Conservation (phyloP, 2,888 invertebrate species). For the Drosophila setosimentum region DNA sequence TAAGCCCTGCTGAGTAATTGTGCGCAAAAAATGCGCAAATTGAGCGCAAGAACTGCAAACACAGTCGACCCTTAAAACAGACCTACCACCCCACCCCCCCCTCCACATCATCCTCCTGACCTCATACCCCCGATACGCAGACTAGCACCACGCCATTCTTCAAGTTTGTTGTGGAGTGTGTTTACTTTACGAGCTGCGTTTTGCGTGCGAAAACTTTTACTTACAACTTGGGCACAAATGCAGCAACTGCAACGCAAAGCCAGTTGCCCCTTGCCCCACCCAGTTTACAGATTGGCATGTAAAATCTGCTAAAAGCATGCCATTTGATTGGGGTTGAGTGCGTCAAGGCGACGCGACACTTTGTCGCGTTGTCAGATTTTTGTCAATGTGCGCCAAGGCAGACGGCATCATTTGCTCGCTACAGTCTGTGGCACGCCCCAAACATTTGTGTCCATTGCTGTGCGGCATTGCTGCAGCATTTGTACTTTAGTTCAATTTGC, state of each 20-base stretch:
- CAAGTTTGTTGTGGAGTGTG: slow-evolving; percentile 72
- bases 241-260: slow-evolving; percentile 60
- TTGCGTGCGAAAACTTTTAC: slow-evolving; percentile 81
- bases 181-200: slow-evolving; percentile 80
- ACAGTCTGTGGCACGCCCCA: slow-evolving; percentile 39
- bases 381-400: slow-evolving; percentile 58
- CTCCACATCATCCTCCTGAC: background rate
- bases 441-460: slow-evolving; percentile 16
- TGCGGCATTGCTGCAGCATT: slow-evolving; percentile 36
- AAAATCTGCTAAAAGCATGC: slow-evolving; percentile 81
- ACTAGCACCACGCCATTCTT: background rate
- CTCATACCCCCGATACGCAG: background rate
- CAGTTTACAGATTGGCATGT: slow-evolving; percentile 74
- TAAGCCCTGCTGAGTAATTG: slow-evolving; percentile 82
- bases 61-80: slow-evolving; percentile 8
- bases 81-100: background rate
- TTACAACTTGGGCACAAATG: slow-evolving; percentile 78
- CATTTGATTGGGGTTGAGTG: slow-evolving; percentile 49
- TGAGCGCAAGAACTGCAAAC: slow-evolving; percentile 73
- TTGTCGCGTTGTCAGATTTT: slow-evolving; percentile 78
- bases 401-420: slow-evolving; percentile 45
- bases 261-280: slow-evolving; percentile 2
- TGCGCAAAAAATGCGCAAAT: slow-evolving; percentile 82
- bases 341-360: slow-evolving; percentile 69
- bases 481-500: background rate